phyloP scores from a whole-genome alignment of 2,888 invertebrate genomes.

The Epinotia brunnichana region DNA sequence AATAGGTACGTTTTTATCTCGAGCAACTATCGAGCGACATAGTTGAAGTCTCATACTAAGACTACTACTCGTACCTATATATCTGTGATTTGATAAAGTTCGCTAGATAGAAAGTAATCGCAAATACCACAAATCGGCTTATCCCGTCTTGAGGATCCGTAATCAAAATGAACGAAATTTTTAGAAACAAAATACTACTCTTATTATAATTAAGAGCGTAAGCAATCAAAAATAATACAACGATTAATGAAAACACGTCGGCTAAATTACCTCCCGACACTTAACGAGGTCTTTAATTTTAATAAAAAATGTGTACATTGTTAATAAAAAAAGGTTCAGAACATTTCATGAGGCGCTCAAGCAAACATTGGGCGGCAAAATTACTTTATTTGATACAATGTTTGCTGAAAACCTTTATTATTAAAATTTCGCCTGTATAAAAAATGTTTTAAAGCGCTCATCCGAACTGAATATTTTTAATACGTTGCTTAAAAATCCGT shows the following conservation, averaged over 20 bases:
- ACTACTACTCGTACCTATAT: no score
- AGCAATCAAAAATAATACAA: constrained; percentile 47
- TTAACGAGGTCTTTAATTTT: constrained; percentile 35
- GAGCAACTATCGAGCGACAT: no score
- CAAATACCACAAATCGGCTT: no score
- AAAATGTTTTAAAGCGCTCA: constrained; percentile 1
- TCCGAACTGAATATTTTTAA: neutral
- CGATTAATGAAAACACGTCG: constrained; percentile 48
- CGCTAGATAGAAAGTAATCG: no score
- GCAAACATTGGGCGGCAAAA: constrained; percentile 37
- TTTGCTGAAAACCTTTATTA: constrained; percentile 27
- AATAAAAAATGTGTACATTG: constrained; percentile 40
- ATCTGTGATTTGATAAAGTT: no score
- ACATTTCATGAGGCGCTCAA: constrained; percentile 36
- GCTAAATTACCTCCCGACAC: constrained; percentile 49
- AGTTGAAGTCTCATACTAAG: no score
- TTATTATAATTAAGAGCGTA: neutral
- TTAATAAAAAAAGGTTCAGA: constrained; percentile 42
- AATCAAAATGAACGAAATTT: no score
- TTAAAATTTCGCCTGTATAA: constrained; percentile 23
- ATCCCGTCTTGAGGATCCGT: no score
- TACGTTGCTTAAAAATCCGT: neutral
- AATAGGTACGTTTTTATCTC: no score
- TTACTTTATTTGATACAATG: constrained; percentile 35
- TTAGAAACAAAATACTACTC: no score